Evolutionary conservation across 30 jellyfish, hydroid and myxozoan species (phyloP).

Genomic region (Nemopilema nomurai): DNA sequence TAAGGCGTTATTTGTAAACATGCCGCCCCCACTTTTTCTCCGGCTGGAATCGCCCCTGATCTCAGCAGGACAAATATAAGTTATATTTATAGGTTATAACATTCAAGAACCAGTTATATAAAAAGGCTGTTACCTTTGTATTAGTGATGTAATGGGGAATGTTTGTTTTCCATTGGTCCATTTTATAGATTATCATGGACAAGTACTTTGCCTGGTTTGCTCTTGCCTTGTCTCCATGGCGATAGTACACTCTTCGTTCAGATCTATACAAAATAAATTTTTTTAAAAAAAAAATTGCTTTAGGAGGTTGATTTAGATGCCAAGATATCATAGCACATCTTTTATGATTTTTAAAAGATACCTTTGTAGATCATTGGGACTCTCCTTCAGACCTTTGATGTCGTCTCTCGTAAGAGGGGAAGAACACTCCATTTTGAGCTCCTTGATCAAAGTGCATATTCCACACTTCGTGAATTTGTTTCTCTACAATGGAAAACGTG

Average conservation of each 20-base stretch:
- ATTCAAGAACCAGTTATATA: no score
- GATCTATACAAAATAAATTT: not conserved
- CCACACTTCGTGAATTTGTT: not conserved
- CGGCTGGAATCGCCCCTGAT: no score
- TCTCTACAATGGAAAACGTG: not conserved
- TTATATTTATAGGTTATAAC: no score
- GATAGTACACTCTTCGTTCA: not conserved
- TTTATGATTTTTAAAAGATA: not conserved
- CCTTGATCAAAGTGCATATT: not conserved
- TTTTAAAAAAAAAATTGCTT: not conserved
- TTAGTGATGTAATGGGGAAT: not conserved
- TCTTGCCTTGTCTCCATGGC: not conserved
- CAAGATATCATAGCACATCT: not conserved
- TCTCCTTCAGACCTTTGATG: not conserved
- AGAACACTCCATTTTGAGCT: not conserved
- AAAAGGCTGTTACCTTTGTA: not conserved
- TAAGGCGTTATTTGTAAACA: no score
- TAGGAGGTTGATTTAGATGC: not conserved
- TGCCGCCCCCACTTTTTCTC: no score
- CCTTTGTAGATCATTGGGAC: not conserved
- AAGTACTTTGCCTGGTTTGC: slow-evolving; percentile 1
- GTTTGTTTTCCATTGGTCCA: slow-evolving; percentile 19
- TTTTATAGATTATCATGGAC: not conserved
- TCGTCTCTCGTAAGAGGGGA: not conserved
- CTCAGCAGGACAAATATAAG: not conserved